These are phyloP conservation scores for Phaethon lepturus DNA, from an alignment of 2,113 vertebrate species.

Conservation along the genomic window DNA sequence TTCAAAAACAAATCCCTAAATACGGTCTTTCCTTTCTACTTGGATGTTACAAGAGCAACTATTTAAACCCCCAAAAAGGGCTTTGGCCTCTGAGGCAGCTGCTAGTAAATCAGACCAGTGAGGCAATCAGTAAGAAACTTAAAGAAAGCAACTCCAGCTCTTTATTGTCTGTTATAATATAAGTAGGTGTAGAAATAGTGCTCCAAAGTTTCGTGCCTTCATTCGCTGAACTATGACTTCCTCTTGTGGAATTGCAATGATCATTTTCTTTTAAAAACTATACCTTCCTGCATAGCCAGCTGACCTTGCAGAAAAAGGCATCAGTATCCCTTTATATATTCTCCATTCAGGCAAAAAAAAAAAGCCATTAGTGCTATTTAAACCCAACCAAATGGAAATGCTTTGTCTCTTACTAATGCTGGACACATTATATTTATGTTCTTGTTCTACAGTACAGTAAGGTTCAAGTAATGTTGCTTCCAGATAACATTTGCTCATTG, in stretches of 20 bases:
- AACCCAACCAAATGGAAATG: slow-evolving; percentile 48
- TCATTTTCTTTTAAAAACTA: background rate
- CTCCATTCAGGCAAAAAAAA: background rate
- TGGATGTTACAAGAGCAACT: background rate
- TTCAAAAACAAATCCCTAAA: background rate
- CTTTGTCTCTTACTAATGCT: slow-evolving; percentile 19
- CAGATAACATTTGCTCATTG: background rate
- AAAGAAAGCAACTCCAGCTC: background rate
- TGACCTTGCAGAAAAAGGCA: slow-evolving; percentile 11
- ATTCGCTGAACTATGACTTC: background rate
- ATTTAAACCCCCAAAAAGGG: background rate
- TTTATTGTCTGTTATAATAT: background rate
- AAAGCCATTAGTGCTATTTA: slow-evolving; percentile 15
- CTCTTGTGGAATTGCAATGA: background rate
- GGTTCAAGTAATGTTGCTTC: slow-evolving; percentile 8
- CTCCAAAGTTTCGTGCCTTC: background rate
- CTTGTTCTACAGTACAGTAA: background rate
- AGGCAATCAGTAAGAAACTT: background rate
- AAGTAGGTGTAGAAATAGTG: background rate
- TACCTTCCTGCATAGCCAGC: background rate
- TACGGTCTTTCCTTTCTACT: background rate
- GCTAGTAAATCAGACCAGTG: background rate
- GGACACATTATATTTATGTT: slow-evolving; percentile 36
- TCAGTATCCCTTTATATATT: background rate
- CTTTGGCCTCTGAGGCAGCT: background rate